These are phyloP conservation scores for Oscheius sp. DNA, from an alignment of 2,888 invertebrate species.

Conservation along the genomic window DNA sequence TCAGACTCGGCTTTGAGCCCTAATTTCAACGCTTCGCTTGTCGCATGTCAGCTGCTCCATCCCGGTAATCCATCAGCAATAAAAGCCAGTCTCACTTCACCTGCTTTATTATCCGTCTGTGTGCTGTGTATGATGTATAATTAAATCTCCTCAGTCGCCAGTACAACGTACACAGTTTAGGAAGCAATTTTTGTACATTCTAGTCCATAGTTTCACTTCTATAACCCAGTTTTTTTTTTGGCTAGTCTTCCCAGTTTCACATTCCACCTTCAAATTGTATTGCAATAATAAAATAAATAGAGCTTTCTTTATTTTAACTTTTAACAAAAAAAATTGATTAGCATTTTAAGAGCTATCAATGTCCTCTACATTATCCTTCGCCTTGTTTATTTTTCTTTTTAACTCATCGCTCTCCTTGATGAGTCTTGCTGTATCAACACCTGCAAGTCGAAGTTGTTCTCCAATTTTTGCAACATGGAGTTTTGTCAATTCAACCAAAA, in stretches of 20 bases:
- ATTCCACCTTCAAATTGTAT: neutral
- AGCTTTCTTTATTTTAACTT: neutral
- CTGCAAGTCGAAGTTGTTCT: neutral
- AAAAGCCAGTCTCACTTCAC: conserved; percentile 17
- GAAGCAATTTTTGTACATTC: neutral
- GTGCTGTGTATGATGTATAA: neutral
- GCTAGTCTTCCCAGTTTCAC: neutral
- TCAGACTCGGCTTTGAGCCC: conserved; percentile 28
- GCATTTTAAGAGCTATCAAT: neutral
- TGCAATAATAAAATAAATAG: neutral
- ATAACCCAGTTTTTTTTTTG: neutral
- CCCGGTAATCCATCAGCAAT: conserved; percentile 18
- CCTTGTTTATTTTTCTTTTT: neutral
- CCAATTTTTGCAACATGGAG: neutral
- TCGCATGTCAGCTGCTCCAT: neutral
- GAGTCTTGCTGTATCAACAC: neutral
- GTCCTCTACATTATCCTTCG: neutral
- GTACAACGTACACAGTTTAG: conserved; percentile 3
- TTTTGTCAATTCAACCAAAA: neutral
- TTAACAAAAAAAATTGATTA: neutral
- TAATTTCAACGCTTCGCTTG: conserved; percentile 1
- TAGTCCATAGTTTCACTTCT: conserved; percentile 1
- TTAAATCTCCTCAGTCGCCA: neutral
- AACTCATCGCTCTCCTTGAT: neutral
- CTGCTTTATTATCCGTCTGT: neutral